Base-by-base conservation (phyloP, 2,888 invertebrate genomes). In the Ferrisia virgata region DNA sequence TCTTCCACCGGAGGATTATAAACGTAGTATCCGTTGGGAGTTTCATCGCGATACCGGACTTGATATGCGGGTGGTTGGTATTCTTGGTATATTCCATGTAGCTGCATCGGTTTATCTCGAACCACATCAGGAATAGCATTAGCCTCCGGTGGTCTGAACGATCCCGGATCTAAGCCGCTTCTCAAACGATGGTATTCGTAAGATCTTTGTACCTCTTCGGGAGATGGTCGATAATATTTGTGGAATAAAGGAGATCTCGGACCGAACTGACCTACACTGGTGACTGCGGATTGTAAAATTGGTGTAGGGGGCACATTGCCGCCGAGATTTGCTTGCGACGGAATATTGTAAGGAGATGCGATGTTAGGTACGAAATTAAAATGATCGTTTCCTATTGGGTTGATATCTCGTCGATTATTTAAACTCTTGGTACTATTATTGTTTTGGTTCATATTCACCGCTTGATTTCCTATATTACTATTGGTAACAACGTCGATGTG, bases 121-220 rank as follows among this genome's bases (percentile, higher is more conserved):
- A 80, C 84, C 4, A 79, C 82, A 9, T 85, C 85, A 1, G 85
- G 85, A 40, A 80, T 40, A 2, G 15, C 40, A n/a, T 79, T 84
- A 9, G 84, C 82, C n/a, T 86, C 85, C 11, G 85, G 85, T 18
- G 85, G 85, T 47, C 85, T 85, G 28, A 84, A 86, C n/a, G 76
- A 0, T n/a, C 72, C 58, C 15, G 85, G 85, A 36, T 86, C 85
- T 13, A 85, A 0, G 11, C 58, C 47, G 58, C 85, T 85, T 28
- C 85, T 81, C 25, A 85, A 79, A 33, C 85, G 85, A 72, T 86
- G 85, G 39, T 86, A 86, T 39, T 85, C 76, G 47, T 86, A 85
- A 39, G 85, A 79, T 4, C 82, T 72, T 39, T 85, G 84, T n/a
- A 86, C 85, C n/a, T 85, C 85, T 40, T 78, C 80, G 1, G 85